These are phyloP conservation scores for Smittia sp. DNA, from an alignment of 2,888 invertebrate species.

Conservation along the genomic window DNA sequence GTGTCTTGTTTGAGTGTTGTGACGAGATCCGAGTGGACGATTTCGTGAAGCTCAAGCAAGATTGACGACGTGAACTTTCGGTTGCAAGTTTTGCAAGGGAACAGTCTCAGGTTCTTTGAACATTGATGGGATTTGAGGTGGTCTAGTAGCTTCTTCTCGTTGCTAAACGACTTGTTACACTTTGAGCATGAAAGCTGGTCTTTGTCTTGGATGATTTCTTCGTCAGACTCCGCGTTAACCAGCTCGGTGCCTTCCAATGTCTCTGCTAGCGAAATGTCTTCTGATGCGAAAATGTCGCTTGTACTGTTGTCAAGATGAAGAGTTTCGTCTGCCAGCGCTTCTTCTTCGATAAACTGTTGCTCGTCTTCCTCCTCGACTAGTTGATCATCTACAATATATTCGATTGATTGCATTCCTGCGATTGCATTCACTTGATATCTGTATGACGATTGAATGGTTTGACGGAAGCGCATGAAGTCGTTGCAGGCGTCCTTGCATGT, in stretches of 20 bases:
- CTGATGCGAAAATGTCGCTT: too few species aligned
- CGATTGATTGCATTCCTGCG: not conserved
- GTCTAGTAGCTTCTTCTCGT: too few species aligned
- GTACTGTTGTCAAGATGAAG: too few species aligned
- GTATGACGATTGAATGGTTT: not conserved
- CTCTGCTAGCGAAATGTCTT: too few species aligned
- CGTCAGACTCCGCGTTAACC: not conserved
- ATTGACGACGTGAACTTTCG: conserved; percentile 47
- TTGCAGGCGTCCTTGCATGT: not conserved
- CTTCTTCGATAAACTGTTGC: too few species aligned
- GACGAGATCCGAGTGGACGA: conserved; percentile 45
- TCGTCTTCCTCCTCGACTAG: not conserved
- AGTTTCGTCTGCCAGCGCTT: too few species aligned
- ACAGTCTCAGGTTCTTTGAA: too few species aligned
- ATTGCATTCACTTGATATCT: conserved; percentile 1
- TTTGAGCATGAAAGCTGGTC: not conserved
- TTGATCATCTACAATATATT: not conserved
- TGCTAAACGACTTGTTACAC: not conserved
- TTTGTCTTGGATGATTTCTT: not conserved
- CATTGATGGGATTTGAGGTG: too few species aligned
- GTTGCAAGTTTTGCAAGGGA: conserved; percentile 47
- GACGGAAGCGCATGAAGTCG: not conserved
- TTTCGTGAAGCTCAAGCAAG: conserved; percentile 47
- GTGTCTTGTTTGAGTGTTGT: conserved; percentile 43
- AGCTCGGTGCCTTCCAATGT: not conserved